Evolutionary conservation across 2,888 invertebrate genomes (phyloP).

Genomic region (Exephanes ischioxanthus): DNA sequence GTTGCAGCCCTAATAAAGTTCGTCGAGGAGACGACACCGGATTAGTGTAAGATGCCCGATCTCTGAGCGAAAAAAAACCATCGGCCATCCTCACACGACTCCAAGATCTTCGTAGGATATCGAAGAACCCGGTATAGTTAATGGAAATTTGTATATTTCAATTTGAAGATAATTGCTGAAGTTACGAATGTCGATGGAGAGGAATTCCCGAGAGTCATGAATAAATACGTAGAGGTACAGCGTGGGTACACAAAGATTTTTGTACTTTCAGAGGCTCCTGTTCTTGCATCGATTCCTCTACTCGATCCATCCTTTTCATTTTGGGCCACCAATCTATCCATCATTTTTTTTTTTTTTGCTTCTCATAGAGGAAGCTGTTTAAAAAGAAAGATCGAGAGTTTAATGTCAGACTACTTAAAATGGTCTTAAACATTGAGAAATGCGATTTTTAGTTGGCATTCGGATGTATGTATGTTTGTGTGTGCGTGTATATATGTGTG

Average conservation of each 20-base stretch:
- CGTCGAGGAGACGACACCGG: neutral
- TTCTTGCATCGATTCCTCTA: neutral
- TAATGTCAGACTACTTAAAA: too few species aligned
- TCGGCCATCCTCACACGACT: neutral
- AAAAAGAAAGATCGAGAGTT: too few species aligned
- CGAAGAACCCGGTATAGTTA: conserved; percentile 22
- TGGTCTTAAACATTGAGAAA: too few species aligned
- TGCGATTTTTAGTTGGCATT: too few species aligned
- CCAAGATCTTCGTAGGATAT: conserved; percentile 2
- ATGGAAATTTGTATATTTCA: conserved; percentile 25
- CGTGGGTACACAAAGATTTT: neutral
- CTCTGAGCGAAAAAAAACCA: neutral
- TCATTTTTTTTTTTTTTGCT: too few species aligned
- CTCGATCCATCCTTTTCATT: too few species aligned
- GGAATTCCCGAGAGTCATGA: neutral
- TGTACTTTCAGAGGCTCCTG: neutral
- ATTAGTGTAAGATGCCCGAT: neutral
- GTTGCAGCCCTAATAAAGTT: conserved; percentile 14
- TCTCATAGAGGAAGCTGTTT: too few species aligned
- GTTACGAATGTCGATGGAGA: neutral
- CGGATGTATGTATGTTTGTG: too few species aligned
- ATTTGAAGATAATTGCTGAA: neutral
- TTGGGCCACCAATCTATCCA: too few species aligned
- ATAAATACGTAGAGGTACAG: conserved; percentile 24
- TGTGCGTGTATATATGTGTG: too few species aligned